Conservation (phyloP, 2,113 vertebrate species). For the Pollachius pollachius region DNA sequence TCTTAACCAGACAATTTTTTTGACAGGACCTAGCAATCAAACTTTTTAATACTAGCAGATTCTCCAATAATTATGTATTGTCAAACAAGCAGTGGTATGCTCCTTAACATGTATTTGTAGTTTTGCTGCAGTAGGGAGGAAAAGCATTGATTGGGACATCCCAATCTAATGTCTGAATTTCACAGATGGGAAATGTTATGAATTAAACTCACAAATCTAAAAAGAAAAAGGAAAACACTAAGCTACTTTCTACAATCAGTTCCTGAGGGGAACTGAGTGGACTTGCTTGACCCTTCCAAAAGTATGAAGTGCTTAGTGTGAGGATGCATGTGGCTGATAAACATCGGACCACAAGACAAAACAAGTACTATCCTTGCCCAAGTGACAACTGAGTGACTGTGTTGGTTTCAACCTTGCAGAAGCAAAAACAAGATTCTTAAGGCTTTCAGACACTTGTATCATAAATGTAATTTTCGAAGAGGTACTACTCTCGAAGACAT, state of each 20-base stretch:
- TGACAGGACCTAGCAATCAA: no score
- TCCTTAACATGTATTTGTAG: no score
- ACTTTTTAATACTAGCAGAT: no score
- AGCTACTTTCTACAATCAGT: not conserved
- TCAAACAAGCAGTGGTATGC: no score
- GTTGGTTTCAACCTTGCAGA: conserved; percentile 10
- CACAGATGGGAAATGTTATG: not conserved
- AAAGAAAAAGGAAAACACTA: not conserved
- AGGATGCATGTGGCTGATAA: conserved; percentile 14
- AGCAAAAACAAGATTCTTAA: not conserved
- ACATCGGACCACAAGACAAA: conserved; percentile 28
- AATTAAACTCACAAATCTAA: not conserved
- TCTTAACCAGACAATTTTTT: no score
- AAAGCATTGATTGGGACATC: no score
- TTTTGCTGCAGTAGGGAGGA: no score
- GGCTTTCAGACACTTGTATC: not conserved
- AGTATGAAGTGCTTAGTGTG: conserved; percentile 8
- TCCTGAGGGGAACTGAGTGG: not conserved
- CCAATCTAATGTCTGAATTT: no score
- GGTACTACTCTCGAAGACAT: conserved; percentile 3
- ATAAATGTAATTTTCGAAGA: conserved; percentile 15
- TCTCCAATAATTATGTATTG: no score
- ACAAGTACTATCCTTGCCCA: conserved; percentile 14
- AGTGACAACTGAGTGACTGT: conserved; percentile 27
- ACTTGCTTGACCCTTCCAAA: not conserved